phyloP scores from a whole-genome alignment of 2,888 invertebrate species.

The Nasonovia ribisnigri region DNA sequence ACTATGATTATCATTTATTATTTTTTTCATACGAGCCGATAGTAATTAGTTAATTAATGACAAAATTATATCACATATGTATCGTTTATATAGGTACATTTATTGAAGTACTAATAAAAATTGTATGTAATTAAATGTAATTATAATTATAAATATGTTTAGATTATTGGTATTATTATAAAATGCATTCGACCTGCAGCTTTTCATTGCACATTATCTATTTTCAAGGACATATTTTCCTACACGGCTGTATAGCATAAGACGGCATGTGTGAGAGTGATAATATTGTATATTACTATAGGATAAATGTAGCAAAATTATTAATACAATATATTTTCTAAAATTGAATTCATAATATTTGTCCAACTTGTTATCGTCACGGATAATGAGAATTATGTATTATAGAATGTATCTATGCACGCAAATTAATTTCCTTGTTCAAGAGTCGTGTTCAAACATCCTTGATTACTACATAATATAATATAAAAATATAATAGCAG shows the following conservation, averaged over 20 bases:
- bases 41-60: background rate
- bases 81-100: background rate
- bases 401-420: background rate
- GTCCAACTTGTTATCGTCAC: background rate
- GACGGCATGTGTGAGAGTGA: background rate
- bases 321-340: constrained; percentile 11
- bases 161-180: background rate
- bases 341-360: constrained; percentile 46
- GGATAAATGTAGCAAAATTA: background rate
- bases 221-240: constrained; percentile 17
- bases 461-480: background rate
- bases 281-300: background rate
- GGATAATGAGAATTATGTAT: background rate
- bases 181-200: constrained; percentile 19
- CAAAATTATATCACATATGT: background rate
- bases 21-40: background rate
- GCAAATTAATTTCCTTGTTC: constrained; percentile 35
- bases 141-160: background rate
- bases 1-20: background rate
- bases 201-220: constrained; percentile 41
- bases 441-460: constrained; percentile 37
- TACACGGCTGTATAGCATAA: background rate
- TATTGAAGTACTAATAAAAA: background rate
- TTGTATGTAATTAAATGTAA: background rate
- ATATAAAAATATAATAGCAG: background rate